Evolutionary conservation across 2,888 invertebrate genomes (phyloP).

Genomic region (Lasioglossum malachurum): DNA sequence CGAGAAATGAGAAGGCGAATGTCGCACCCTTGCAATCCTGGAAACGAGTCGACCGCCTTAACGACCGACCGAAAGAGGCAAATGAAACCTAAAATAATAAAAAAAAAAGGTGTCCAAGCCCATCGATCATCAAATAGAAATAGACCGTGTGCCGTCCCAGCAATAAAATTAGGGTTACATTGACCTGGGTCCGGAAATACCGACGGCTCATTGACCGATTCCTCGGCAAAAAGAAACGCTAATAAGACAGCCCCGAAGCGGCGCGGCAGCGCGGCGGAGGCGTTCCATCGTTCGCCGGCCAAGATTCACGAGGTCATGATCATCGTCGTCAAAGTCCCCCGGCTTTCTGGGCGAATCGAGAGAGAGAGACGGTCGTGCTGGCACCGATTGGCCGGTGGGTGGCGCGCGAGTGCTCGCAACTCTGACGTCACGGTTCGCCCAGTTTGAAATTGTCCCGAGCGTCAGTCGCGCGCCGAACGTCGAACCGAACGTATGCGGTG

Average conservation of each 20-base stretch:
- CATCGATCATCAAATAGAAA: background rate
- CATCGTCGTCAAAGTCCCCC: constrained; percentile 32
- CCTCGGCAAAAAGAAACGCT: background rate
- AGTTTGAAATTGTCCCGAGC: constrained; percentile 74
- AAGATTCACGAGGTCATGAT: constrained; percentile 58
- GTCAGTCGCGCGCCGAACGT: constrained; percentile 82
- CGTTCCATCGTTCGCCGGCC: constrained; percentile 6
- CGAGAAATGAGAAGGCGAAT: too few species aligned
- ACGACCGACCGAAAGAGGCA: too few species aligned
- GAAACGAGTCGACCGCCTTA: too few species aligned
- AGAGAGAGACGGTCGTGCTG: constrained; percentile 6
- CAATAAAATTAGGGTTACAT: background rate
- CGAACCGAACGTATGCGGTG: constrained; percentile 72
- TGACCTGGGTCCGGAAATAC: background rate
- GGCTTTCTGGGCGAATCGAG: constrained; percentile 23
- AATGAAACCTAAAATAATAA: too few species aligned
- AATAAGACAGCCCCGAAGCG: background rate
- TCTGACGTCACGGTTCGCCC: constrained; percentile 79
- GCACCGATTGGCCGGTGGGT: constrained; percentile 44
- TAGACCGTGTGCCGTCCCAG: too few species aligned
- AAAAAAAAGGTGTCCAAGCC: background rate
- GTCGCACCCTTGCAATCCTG: too few species aligned
- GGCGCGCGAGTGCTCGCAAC: constrained; percentile 69
- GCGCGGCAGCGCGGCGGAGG: too few species aligned
- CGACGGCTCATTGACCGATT: background rate